phyloP scores from a whole-genome alignment of 2,888 invertebrate species.

The Anthrax anthrax region DNA sequence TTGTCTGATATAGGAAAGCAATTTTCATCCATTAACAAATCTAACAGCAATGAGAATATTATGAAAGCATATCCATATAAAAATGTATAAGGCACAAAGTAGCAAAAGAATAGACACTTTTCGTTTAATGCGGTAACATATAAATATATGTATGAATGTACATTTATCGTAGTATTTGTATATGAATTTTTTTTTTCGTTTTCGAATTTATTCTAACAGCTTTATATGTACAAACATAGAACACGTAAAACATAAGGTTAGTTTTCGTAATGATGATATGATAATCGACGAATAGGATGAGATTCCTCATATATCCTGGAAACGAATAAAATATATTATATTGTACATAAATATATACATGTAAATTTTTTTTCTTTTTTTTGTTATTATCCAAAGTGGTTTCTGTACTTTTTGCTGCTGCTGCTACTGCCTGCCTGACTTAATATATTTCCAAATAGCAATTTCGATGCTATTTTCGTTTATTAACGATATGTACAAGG shows the following conservation, averaged over 20 bases:
- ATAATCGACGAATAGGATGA: background rate
- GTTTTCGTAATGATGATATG: no score
- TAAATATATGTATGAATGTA: no score
- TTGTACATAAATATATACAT: background rate
- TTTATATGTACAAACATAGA: no score
- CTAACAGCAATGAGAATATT: background rate
- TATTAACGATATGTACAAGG: background rate
- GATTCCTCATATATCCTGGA: background rate
- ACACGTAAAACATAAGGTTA: no score
- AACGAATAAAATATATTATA: background rate
- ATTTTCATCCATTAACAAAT: background rate
- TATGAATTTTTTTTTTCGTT: no score
- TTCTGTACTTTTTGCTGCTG: constrained; percentile 6
- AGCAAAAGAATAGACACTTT: no score
- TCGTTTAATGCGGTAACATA: no score
- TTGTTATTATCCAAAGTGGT: constrained; percentile 14
- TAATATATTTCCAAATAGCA: constrained; percentile 7
- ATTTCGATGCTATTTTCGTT: constrained; percentile 9
- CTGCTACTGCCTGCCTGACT: background rate
- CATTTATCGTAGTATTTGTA: no score
- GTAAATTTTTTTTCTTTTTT: constrained; percentile 6
- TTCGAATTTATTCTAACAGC: no score
- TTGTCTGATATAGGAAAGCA: background rate
- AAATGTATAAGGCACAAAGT: no score
- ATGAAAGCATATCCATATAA: background rate